These are phyloP conservation scores for Anoplius nigerrimus DNA, from an alignment of 2,888 invertebrate species.

Conservation along the genomic window DNA sequence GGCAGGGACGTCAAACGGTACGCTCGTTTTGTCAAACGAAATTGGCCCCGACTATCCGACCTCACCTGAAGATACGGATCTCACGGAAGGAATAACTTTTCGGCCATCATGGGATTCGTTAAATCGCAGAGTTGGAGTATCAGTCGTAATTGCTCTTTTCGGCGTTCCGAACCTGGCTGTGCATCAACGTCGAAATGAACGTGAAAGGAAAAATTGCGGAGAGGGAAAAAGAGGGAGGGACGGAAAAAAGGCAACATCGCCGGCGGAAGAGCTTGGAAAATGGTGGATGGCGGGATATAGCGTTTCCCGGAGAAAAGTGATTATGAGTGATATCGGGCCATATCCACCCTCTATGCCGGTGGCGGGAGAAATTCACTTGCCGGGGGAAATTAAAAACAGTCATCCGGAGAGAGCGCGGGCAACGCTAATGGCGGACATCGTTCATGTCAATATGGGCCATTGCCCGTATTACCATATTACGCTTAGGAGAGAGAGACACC, in stretches of 20 bases:
- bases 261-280: slow-evolving; percentile 8
- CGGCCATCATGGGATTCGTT: neutral
- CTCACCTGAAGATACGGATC: slow-evolving; percentile 38
- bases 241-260: slow-evolving; percentile 12
- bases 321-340: slow-evolving; percentile 74
- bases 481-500: slow-evolving; percentile 62
- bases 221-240: slow-evolving; percentile 5
- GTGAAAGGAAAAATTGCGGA: neutral
- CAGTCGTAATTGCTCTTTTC: neutral
- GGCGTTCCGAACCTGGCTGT: neutral
- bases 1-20: slow-evolving; percentile 38
- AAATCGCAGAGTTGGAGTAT: neutral
- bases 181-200: neutral
- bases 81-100: slow-evolving; percentile 31
- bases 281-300: slow-evolving; percentile 31
- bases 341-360: slow-evolving; percentile 70
- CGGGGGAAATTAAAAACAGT: slow-evolving; percentile 75
- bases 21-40: slow-evolving; percentile 38
- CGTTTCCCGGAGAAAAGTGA: slow-evolving; percentile 61
- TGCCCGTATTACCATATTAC: slow-evolving; percentile 75
- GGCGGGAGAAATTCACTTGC: slow-evolving; percentile 72
- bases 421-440: slow-evolving; percentile 73
- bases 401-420: slow-evolving; percentile 65
- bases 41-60: slow-evolving; percentile 30
- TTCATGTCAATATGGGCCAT: slow-evolving; percentile 75